phyloP scores from a whole-genome alignment of 2,888 invertebrate genomes.

The Drosophila mimetica region DNA sequence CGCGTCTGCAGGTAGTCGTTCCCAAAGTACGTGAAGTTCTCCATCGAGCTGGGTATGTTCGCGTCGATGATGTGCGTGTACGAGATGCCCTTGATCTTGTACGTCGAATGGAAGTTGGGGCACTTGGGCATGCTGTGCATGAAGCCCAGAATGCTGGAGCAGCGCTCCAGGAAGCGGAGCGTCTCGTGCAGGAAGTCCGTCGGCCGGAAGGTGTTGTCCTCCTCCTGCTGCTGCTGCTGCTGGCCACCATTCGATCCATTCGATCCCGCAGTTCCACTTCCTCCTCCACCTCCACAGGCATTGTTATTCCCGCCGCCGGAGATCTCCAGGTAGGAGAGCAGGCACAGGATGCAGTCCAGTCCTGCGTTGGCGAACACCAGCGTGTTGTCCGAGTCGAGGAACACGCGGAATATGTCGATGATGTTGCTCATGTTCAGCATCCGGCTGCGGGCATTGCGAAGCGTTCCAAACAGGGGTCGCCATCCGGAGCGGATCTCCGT shows the following conservation, averaged over 20 bases:
- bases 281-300: slow-evolving; percentile 50
- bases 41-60: slow-evolving; percentile 90
- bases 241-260: slow-evolving; percentile 1
- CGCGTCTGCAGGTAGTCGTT: slow-evolving; percentile 87
- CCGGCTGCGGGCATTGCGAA: slow-evolving; percentile 92
- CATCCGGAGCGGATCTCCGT: slow-evolving; percentile 97
- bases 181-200: slow-evolving; percentile 88
- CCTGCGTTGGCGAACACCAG: slow-evolving; percentile 97
- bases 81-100: slow-evolving; percentile 91
- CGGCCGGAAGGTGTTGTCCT: slow-evolving; percentile 84
- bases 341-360: slow-evolving; percentile 95
- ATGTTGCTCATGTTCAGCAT: slow-evolving; percentile 88
- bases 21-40: slow-evolving; percentile 89
- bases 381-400: slow-evolving; percentile 96
- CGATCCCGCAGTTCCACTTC: background rate
- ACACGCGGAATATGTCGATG: slow-evolving; percentile 96
- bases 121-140: slow-evolving; percentile 98
- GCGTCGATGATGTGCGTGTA: slow-evolving; percentile 93
- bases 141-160: slow-evolving; percentile 93
- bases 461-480: slow-evolving; percentile 97
- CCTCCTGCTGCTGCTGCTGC: slow-evolving; percentile 11
- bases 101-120: slow-evolving; percentile 95
- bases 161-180: slow-evolving; percentile 92
- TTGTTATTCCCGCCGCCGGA: slow-evolving; percentile 89
- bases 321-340: slow-evolving; percentile 87